A percentile compares a stretch with the other conserved stretches of the same genome.
These are phyloP conservation scores for Empidonax alnorum DNA, from an alignment of 2,113 vertebrate genomes.

Conservation along the genomic window DNA sequence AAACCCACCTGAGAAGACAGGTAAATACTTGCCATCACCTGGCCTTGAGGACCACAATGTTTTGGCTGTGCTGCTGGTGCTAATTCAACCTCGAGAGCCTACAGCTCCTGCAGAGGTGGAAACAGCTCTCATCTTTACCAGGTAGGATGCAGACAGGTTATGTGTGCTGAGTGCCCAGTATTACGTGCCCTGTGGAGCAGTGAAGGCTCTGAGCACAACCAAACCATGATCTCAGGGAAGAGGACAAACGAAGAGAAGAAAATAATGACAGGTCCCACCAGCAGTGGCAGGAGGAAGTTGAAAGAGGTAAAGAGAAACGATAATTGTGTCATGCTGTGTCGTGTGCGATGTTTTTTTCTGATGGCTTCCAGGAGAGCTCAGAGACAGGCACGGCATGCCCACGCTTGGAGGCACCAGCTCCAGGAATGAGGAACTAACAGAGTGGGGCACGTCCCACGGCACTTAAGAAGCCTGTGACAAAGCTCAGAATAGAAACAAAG, in stretches of 20 bases:
- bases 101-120: background rate
- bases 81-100: rapidly evolving
- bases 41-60: background rate
- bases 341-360: background rate
- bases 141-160: background rate
- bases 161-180: background rate
- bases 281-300: background rate
- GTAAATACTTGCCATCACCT: background rate
- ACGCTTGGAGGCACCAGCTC: background rate
- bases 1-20: background rate
- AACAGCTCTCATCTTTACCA: background rate
- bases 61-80: background rate
- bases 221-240: background rate
- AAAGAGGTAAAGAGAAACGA: background rate
- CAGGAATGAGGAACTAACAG: background rate
- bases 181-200: background rate
- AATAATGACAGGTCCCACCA: background rate
- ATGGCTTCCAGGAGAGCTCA: background rate
- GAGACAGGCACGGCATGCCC: background rate
- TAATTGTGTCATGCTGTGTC: background rate
- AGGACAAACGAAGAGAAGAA: background rate
- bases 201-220: background rate
- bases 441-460: background rate
- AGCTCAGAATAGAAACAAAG: background rate
- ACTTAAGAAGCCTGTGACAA: background rate